A percentile compares a stretch with the other conserved stretches of the same genome.
These are phyloP conservation scores for Hemiscyllium ocellatum DNA, from an alignment of 2,113 vertebrate species.

Conservation along the genomic window DNA sequence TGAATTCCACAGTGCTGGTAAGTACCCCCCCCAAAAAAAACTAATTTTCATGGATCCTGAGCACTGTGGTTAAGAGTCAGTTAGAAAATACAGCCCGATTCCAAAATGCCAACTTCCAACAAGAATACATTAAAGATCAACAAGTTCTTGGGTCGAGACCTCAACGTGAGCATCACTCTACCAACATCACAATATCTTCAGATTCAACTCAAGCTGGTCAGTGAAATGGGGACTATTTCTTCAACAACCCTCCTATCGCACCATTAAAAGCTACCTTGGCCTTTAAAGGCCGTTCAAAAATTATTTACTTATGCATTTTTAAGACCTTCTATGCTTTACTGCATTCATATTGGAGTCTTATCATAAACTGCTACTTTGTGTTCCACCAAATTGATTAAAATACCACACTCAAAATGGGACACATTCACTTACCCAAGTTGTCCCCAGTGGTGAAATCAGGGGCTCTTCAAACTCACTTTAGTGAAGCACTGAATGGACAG, in stretches of 20 bases:
- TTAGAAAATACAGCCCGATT: neutral
- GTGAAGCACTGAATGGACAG: neutral
- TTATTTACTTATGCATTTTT: neutral
- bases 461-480: neutral
- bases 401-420: neutral
- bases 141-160: neutral
- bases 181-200: neutral
- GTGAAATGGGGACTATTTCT: neutral
- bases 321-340: neutral
- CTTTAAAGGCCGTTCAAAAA: slow-evolving; percentile 10
- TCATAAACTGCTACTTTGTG: slow-evolving; percentile 9
- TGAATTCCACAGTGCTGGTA: neutral
- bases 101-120: slow-evolving; percentile 18
- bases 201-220: neutral
- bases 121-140: neutral
- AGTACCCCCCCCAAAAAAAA: neutral
- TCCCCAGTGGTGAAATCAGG: too few relatives aligned
- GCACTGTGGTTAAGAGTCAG: neutral
- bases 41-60: neutral
- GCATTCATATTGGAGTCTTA: neutral
- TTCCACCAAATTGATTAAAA: neutral
- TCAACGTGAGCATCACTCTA: neutral
- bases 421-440: neutral
- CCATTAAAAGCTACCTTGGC: slow-evolving; percentile 23
- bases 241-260: slow-evolving; percentile 24